Conservation (phyloP, 2,888 invertebrate genomes). For the Gibbula magus region DNA sequence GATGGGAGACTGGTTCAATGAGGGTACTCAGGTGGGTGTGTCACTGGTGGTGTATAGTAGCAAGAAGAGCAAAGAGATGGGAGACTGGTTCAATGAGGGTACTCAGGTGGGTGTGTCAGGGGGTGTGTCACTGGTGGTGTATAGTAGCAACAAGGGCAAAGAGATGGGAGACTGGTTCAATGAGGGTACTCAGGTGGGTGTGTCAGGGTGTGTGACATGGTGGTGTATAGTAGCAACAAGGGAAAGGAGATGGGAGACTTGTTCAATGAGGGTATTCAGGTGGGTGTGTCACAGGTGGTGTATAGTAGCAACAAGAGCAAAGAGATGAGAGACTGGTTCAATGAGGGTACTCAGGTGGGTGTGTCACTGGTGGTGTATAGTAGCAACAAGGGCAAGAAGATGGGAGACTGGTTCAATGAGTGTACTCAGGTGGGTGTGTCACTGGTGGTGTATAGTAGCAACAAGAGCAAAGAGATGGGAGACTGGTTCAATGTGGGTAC, state of each 20-base stretch:
- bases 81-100: no score
- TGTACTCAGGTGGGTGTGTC: conserved; percentile 21
- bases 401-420: no score
- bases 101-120: conserved; percentile 34
- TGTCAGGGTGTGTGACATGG: background rate
- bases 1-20: no score
- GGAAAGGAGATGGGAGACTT: conserved; percentile 51
- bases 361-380: no score
- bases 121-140: conserved; percentile 60
- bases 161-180: background rate
- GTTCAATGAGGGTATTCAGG: conserved; percentile 54
- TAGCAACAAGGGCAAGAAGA: no score
- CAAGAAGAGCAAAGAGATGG: no score
- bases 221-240: no score
- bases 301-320: no score
- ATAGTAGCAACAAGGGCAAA: conserved; percentile 34
- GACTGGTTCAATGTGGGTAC: conserved; percentile 57
- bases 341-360: background rate
- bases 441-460: conserved; percentile 53
- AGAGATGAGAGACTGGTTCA: background rate
- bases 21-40: no score
- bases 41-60: no score
- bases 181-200: background rate
- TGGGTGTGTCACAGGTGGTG: conserved; percentile 17
- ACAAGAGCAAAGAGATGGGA: conserved; percentile 56